Evolutionary conservation across 1,140 invertebrate genomes (phyloP).

Genomic region (Lucilia sericata): DNA sequence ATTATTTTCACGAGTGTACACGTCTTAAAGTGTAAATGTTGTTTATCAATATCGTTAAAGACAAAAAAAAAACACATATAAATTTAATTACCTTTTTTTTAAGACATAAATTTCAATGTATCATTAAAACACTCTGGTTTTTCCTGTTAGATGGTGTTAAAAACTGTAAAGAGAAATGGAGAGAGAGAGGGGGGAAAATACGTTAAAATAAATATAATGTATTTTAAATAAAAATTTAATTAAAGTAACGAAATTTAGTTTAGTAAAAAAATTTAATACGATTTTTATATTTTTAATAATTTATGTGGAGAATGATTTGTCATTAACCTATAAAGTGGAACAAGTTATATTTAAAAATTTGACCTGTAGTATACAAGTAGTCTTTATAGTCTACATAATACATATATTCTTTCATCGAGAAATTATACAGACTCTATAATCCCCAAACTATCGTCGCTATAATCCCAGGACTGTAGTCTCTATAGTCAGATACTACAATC

Average conservation of each 20-base stretch:
- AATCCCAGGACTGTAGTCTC: too few relatives aligned
- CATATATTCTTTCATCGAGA: too few relatives aligned
- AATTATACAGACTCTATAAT: too few relatives aligned
- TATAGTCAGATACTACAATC: too few relatives aligned
- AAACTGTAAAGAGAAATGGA: neutral
- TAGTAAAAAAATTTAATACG: neutral
- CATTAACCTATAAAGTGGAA: too few relatives aligned
- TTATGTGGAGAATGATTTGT: too few relatives aligned
- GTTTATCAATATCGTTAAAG: constrained; percentile 11
- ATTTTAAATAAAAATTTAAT: neutral
- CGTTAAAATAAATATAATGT: neutral
- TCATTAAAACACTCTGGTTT: constrained; percentile 24
- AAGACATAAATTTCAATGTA: constrained; percentile 17
- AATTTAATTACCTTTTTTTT: constrained; percentile 19
- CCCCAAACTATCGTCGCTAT: too few relatives aligned
- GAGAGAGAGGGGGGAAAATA: neutral
- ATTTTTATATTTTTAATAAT: too few relatives aligned
- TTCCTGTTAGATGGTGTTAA: neutral
- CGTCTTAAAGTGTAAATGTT: neutral
- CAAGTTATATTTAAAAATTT: too few relatives aligned
- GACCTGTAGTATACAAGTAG: too few relatives aligned
- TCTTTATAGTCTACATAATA: too few relatives aligned
- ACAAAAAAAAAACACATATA: neutral
- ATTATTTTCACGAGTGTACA: neutral
- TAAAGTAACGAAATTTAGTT: neutral